phyloP scores from a whole-genome alignment of 2,113 vertebrate species.

The Dryoscopus gambensis region DNA sequence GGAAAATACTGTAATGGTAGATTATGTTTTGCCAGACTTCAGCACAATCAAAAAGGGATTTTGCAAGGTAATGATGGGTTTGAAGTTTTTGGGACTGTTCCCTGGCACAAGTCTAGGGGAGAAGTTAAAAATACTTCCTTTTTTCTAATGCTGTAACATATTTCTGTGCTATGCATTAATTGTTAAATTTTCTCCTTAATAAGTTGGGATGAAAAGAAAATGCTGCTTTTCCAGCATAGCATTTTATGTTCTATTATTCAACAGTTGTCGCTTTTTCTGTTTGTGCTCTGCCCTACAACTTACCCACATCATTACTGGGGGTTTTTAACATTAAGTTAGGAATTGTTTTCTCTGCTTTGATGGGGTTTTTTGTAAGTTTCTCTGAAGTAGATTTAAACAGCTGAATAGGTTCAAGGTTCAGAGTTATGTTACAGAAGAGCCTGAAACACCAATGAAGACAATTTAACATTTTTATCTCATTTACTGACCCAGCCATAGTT shows the following conservation, averaged over 20 bases:
- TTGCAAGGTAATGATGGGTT: conserved; percentile 86
- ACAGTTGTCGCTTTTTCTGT: not conserved
- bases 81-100: not conserved
- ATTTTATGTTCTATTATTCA: not conserved
- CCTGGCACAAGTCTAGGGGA: not conserved
- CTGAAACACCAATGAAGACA: not conserved
- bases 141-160: not conserved
- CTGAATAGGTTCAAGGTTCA: not conserved
- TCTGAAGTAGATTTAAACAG: not conserved
- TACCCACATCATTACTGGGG: not conserved
- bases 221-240: not conserved
- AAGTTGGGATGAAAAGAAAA: not conserved
- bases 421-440: not conserved
- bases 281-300: not conserved
- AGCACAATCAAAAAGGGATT: conserved; percentile 98
- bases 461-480: not conserved
- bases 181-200: not conserved
- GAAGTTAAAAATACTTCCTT: not conserved
- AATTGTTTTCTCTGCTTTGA: not conserved
- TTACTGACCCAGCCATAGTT: not conserved
- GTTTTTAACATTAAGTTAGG: not conserved
- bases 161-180: not conserved
- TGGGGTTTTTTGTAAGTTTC: not conserved
- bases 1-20: conserved; percentile 90
- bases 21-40: conserved; percentile 97